Evolutionary conservation across 2,113 vertebrate species (phyloP), one percentile per base, ranked within the genome.

Genomic region (Pionites leucogaster): DNA sequence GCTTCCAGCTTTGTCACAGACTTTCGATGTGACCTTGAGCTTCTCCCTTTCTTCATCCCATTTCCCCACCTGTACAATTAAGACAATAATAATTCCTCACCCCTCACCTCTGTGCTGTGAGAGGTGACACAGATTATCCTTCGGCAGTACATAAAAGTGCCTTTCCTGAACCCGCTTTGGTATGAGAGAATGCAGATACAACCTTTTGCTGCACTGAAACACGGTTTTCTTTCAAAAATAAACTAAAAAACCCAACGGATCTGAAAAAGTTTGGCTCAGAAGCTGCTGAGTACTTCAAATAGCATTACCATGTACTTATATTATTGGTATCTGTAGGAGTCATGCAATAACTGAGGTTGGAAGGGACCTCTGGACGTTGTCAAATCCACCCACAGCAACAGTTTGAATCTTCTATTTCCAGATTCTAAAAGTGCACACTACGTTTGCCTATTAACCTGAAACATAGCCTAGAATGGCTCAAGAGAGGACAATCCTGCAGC

Each of bases 191-290:
- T 28, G 57, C 52, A 69, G 60, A 20, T 1, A 39, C 1, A 39
- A 37, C 31, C 6, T 19, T 39, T 64, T 47, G 41, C 81, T 29
- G n/a, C 57, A 24, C 42, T 29, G 35, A 29, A 17, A 50, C 15
- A 19, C 13, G 24, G 50, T 17, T 88, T 67, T 39, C 17, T 41
- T 69, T 23, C 35, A 84, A 86, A 70, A 49, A 12, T 0, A 29
- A 44, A 7, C 5, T 1, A 55, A 67, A 2, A 1, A 29, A 1
- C 1, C 22, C 3, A 41, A 39, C 1, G 37, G 3, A 46, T 52
- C 42, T 31, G 1, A 4, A 10, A 4, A 14, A 33, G 5, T 19
- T 12, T 2, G 16, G 20, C 39, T 68, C 57, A 87, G 65, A 41
- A 70, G 69, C 35, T 74, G 59, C n/a, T 44, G 39, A 71, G 22